Conservation (phyloP, 2,797 vertebrate genomes). For the Schizothorax lantsangensis region DNA sequence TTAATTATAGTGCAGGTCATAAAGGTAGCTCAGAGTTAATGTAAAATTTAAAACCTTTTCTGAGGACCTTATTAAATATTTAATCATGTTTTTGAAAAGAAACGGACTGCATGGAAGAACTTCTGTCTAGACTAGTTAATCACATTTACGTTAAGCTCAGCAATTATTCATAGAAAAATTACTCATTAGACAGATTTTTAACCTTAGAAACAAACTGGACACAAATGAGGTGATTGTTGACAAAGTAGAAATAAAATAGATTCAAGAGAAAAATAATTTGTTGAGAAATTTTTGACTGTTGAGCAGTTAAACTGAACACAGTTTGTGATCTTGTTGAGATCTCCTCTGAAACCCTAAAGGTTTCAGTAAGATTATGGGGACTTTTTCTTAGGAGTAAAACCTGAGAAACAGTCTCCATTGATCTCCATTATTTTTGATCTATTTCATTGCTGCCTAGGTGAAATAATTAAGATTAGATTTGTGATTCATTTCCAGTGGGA, state of each 20-base stretch:
- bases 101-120: slow-evolving; percentile 53
- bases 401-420: slow-evolving; percentile 1
- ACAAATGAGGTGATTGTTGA: background rate
- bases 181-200: too few species aligned
- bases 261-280: background rate
- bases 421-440: background rate
- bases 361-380: background rate
- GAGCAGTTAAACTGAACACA: background rate
- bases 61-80: slow-evolving; percentile 61
- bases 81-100: slow-evolving; percentile 69
- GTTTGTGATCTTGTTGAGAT: background rate
- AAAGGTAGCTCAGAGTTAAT: slow-evolving; percentile 69
- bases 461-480: background rate
- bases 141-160: background rate
- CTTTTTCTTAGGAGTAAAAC: background rate
- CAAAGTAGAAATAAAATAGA: background rate
- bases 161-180: background rate
- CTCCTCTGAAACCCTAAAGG: background rate
- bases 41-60: slow-evolving; percentile 73
- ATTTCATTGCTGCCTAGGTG: background rate
- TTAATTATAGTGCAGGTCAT: slow-evolving; percentile 68
- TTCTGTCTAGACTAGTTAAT: slow-evolving; percentile 14
- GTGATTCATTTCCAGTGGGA: background rate
- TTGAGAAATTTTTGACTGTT: background rate
- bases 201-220: background rate